A percentile compares a stretch with the other conserved stretches of the same genome.
phyloP scores from a whole-genome alignment of 2,888 invertebrate genomes.

The Dynastes hyllus region DNA sequence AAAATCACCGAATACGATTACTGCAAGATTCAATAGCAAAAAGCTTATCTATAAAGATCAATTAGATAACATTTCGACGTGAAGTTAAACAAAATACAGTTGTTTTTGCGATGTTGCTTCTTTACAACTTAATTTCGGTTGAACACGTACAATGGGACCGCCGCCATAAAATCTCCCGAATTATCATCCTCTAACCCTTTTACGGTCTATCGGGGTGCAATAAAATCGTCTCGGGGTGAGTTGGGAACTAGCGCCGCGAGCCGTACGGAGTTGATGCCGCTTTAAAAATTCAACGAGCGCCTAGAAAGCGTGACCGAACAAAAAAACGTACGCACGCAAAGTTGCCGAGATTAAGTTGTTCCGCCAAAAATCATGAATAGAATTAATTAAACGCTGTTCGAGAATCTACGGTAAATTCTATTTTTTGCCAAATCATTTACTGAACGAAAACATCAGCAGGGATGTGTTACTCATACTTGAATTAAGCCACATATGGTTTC shows the following conservation, averaged over 20 bases:
- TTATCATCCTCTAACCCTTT: conserved; percentile 71
- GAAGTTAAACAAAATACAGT: no score
- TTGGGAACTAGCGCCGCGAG: conserved; percentile 64
- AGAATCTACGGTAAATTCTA: neutral
- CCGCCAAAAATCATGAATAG: conserved; percentile 25
- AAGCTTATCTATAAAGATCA: no score
- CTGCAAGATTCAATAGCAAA: neutral
- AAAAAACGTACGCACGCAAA: conserved; percentile 60
- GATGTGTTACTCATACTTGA: no score
- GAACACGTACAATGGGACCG: conserved; percentile 44
- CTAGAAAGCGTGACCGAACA: conserved; percentile 58
- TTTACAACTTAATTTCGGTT: conserved; percentile 24
- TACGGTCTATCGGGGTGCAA: conserved; percentile 72
- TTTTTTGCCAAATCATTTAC: neutral
- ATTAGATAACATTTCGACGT: neutral
- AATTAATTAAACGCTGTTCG: conserved; percentile 24
- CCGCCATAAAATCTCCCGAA: conserved; percentile 63
- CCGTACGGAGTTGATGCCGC: conserved; percentile 62
- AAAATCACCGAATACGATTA: conserved; percentile 3
- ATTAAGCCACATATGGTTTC: no score
- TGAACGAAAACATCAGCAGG: no score
- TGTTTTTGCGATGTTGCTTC: neutral
- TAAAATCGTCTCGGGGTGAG: conserved; percentile 71
- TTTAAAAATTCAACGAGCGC: conserved; percentile 68
- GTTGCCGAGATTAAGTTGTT: conserved; percentile 52